Percentiles rank a stretch among this genome's conserved stretches.
Evolutionary conservation across 2,888 invertebrate genomes (phyloP).

Genomic region (Ernsta delagoae): DNA sequence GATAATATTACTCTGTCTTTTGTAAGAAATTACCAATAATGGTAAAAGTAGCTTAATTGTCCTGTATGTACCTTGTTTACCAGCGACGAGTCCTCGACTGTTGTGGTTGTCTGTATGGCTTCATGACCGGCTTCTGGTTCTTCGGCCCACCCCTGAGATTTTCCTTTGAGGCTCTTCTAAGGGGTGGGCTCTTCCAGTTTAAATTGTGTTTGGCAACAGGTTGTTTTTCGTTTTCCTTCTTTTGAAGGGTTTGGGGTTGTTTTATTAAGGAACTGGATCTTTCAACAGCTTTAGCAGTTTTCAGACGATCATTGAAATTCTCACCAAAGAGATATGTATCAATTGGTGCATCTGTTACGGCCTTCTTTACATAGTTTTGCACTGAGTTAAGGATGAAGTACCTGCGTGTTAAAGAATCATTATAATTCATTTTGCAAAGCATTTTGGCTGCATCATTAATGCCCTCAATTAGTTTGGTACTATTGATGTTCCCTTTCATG

Average conservation of each 20-base stretch:
- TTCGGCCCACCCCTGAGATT: not conserved
- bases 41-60: not conserved
- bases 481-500: not conserved
- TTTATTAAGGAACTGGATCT: not conserved
- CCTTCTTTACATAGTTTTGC: constrained; percentile 1
- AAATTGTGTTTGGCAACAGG: not conserved
- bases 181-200: not conserved
- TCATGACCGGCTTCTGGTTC: not conserved
- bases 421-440: not conserved
- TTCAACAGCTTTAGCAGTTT: constrained; percentile 1
- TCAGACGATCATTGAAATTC: not conserved
- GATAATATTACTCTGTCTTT: not conserved
- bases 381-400: not conserved
- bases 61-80: not conserved
- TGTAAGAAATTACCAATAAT: not conserved
- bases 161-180: not conserved
- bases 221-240: not conserved
- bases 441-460: constrained; percentile 1
- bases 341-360: not conserved
- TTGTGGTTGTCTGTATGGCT: not conserved
- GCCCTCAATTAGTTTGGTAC: not conserved
- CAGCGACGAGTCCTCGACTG: not conserved
- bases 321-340: not conserved
- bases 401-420: not conserved
- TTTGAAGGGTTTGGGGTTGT: not conserved